Conservation (phyloP, 2,113 vertebrate species). For the Chamaea fasciata region DNA sequence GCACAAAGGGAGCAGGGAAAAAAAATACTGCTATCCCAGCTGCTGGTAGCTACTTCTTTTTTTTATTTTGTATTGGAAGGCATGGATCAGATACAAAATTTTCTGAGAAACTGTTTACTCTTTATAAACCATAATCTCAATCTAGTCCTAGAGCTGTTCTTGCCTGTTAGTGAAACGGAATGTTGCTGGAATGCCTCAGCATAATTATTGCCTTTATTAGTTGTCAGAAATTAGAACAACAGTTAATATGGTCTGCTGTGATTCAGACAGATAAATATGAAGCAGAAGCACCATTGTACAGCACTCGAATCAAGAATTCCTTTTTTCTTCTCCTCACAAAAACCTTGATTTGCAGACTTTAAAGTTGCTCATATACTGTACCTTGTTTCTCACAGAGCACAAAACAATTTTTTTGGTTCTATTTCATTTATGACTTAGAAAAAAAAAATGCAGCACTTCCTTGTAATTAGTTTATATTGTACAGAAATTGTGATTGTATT, state of each 20-base stretch:
- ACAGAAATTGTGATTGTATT: background rate
- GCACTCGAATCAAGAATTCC: fast-evolving
- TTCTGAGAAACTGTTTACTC: background rate
- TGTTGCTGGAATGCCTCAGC: background rate
- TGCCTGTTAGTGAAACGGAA: background rate
- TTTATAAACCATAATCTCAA: background rate
- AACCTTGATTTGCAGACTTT: background rate
- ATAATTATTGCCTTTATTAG: background rate
- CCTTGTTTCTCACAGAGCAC: background rate
- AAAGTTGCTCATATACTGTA: background rate
- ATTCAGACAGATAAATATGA: background rate
- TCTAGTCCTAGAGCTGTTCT: background rate
- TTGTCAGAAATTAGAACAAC: background rate
- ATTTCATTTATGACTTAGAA: background rate
- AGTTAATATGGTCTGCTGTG: background rate
- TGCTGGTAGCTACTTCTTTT: background rate
- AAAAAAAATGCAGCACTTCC: background rate
- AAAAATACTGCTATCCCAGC: background rate
- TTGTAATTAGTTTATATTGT: background rate
- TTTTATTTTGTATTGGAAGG: background rate
- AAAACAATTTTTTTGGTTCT: background rate
- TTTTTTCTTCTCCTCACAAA: background rate
- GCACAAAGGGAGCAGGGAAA: background rate
- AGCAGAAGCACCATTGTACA: background rate
- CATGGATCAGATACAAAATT: background rate